Percentiles rank a stretch among this genome's conserved stretches.
These are phyloP conservation scores for Drosophila albomicans DNA, from an alignment of 1,140 invertebrate genomes.

Conservation along the genomic window DNA sequence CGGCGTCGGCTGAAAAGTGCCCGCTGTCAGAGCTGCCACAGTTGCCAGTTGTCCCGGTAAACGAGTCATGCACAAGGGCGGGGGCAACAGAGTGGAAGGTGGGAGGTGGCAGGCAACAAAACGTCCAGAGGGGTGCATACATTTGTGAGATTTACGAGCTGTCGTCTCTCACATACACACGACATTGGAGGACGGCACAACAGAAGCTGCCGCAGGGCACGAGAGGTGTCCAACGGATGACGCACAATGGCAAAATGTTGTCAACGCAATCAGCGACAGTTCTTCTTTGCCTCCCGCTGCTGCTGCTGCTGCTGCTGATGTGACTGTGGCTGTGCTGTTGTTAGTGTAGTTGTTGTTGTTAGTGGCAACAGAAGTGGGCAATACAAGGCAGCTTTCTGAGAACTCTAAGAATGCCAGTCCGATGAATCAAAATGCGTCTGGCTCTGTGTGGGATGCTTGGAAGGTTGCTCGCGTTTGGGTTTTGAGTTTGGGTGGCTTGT, in stretches of 20 bases:
- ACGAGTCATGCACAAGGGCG: conserved; percentile 46
- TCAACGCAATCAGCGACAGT: conserved; percentile 77
- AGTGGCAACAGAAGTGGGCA: conserved; percentile 62
- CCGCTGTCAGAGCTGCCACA: conserved; percentile 43
- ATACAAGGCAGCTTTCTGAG: conserved; percentile 26
- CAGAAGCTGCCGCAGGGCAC: conserved; percentile 26
- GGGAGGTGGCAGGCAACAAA: conserved; percentile 5
- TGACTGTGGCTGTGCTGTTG: conserved; percentile 5
- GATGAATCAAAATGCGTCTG: conserved; percentile 23
- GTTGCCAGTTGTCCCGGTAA: conserved; percentile 48
- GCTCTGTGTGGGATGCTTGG: not conserved
- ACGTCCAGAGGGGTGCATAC: conserved; percentile 70
- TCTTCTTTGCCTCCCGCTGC: conserved; percentile 19
- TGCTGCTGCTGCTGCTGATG: not conserved
- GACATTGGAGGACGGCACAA: conserved; percentile 1
- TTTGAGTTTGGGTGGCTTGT: not conserved
- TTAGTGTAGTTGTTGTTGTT: conserved; percentile 41
- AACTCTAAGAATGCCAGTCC: conserved; percentile 27
- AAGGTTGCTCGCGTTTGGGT: not conserved
- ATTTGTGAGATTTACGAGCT: conserved; percentile 82
- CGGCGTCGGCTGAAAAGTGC: conserved; percentile 35
- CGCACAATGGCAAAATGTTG: conserved; percentile 78
- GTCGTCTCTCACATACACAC: conserved; percentile 57
- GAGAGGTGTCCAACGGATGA: conserved; percentile 32
- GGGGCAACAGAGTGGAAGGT: not conserved